Evolutionary conservation across 2,113 vertebrate species (phyloP), one percentile per base, ranked within the genome.

Genomic region (Chitala chitala): DNA sequence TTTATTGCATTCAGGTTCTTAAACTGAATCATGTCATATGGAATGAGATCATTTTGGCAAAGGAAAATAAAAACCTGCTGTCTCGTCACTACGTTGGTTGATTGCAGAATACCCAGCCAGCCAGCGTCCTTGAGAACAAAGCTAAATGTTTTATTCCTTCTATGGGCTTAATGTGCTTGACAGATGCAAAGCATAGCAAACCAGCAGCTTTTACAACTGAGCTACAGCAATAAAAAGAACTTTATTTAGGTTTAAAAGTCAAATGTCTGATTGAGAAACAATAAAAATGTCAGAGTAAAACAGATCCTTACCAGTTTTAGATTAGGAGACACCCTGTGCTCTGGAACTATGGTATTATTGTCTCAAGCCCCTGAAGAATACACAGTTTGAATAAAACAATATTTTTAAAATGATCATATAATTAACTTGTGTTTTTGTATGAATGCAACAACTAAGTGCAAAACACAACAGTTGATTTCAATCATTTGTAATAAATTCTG

Each of bases 151-250:
- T 77, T 77, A 77, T 77, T 74, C 26, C 65, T 38, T 61, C 26
- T 26, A 13, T 48, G 17, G 36, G 46, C 33, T 63, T 76, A 53
- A 38, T 38, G 15, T 73, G 71, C 74, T 54, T 59, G 26, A 51
- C 75, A 26, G 74, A 69, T 61, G 53, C 74, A 82, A 77, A 80
- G 54, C 13, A 61, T 26, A 71, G 75, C 82, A 31, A 81, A 73
- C 82, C 76, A 82, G 81, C 55, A 82, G 82, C 78, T 79, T 84
- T 84, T 84, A 83, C 69, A 77, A 66, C 46, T 56, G 53, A 29
- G 63, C 68, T 15, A 56, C 73, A 22, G 72, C 59, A 59, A 8
- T 46, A 65, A 40, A 69, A 55, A 48, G 8, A 42, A 40, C 61
- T 26, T 40, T 29, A 70, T n/a, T 4, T 36, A 42, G 5, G 74